These are phyloP conservation scores for Gambusia yucatana DNA, from an alignment of 2,797 vertebrate genomes.

Conservation along the genomic window DNA sequence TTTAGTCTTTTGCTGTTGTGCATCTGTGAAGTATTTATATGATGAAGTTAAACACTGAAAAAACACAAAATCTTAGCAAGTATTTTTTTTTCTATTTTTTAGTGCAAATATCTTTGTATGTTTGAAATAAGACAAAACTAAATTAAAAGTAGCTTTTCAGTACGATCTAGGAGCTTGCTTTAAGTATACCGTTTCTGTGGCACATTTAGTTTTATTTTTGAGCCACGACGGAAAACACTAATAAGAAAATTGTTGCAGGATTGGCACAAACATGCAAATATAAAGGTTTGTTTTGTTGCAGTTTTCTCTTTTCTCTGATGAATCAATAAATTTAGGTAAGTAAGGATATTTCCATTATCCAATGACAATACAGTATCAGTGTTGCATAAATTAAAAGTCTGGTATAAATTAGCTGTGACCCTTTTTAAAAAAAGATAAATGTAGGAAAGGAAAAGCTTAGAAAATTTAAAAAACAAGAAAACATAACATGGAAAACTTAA, in stretches of 20 bases:
- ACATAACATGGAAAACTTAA: background rate
- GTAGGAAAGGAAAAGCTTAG: background rate
- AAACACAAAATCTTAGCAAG: too few species aligned
- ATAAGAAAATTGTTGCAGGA: background rate
- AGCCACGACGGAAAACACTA: background rate
- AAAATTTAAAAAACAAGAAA: background rate
- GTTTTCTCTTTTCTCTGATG: background rate
- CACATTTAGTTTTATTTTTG: background rate
- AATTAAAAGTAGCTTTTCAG: too few species aligned
- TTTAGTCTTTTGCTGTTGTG: background rate
- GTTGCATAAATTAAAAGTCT: background rate
- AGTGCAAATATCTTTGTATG: too few species aligned
- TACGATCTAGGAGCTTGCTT: too few species aligned
- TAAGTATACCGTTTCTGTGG: background rate
- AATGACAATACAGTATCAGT: background rate
- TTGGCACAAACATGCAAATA: background rate
- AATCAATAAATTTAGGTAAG: background rate
- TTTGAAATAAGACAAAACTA: too few species aligned
- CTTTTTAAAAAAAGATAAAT: background rate
- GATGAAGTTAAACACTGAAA: background rate
- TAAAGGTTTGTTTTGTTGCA: background rate
- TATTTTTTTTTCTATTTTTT: too few species aligned
- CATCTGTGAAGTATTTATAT: background rate
- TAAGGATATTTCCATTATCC: background rate
- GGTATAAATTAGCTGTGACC: background rate